Evolutionary conservation across 2,113 vertebrate species (phyloP), one percentile per base, ranked within the genome.

Genomic region (Mesocricetus auratus): DNA sequence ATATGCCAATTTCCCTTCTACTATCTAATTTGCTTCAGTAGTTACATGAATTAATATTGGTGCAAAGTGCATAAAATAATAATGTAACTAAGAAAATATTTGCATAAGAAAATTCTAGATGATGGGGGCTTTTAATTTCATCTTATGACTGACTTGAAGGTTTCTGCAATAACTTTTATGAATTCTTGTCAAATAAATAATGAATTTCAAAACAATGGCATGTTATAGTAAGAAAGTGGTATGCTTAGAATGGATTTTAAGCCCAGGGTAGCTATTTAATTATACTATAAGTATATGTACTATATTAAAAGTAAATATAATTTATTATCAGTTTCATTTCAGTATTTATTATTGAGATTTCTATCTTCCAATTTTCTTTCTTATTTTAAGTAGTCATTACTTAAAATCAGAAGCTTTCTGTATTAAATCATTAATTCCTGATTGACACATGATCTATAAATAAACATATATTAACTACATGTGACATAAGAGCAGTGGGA

Each of bases 21-120:
- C 24, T 56, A n/a, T 82, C 33, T 78, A 77, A 53, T 82, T 86
- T 92, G 16, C 7, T 86, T 95, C 75, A 79, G 50, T 50, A 93
- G 22, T 42, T 16, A 60, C 31, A 22, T 7, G 1, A 66, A 82
- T 24, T 91, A 91, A 85, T 17, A 86, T 60, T 86, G 21, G 19
- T 75, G 33, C 29, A 60, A 94, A 96, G 45, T 31, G 1, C 26
- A 89, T 19, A 89, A 91, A 92, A 87, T 26, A 42, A 36, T 5
- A 75, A 81, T 69, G 39, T 10, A 86, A 71, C 33, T 79, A 94
- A 29, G 39, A 81, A 88, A 88, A 58, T 81, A 75, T 75, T 87
- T 92, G 0, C 1, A 58, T 66, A 9, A 87, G 3, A 74, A 92
- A 79, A 60, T 92, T 87, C 16, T 11, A 68, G 15, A 42, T 89